phyloP scores from a whole-genome alignment of 2,888 invertebrate genomes.

The Drosophila borealis region DNA sequence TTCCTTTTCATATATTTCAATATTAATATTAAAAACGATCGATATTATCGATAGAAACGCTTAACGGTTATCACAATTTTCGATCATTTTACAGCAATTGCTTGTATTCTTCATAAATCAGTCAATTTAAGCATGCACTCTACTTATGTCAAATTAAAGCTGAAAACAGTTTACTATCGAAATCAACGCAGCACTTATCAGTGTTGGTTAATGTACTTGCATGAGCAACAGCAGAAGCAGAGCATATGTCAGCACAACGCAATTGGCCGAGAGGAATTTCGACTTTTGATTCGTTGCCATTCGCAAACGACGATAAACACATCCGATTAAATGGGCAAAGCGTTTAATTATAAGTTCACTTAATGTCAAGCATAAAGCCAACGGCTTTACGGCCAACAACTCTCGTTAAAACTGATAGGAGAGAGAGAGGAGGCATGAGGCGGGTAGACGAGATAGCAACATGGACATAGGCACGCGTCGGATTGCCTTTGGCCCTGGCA shows the following conservation, averaged over 20 bases:
- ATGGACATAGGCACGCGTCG: slow-evolving; percentile 30
- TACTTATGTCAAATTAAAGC: not conserved
- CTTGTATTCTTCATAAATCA: no score
- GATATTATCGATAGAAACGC: no score
- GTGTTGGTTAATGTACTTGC: slow-evolving; percentile 5
- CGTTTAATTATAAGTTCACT: slow-evolving; percentile 82
- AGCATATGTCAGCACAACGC: slow-evolving; percentile 23
- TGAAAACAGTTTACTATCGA: slow-evolving; percentile 13
- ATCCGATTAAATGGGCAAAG: slow-evolving; percentile 74
- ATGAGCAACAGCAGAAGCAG: slow-evolving; percentile 5
- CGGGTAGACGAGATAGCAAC: slow-evolving; percentile 1
- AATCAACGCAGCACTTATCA: slow-evolving; percentile 21
- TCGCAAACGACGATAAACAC: slow-evolving; percentile 62
- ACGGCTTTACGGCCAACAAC: slow-evolving; percentile 57
- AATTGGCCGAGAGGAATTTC: slow-evolving; percentile 40
- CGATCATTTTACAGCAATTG: no score
- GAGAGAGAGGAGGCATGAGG: not conserved
- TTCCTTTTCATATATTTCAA: no score
- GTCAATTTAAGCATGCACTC: no score
- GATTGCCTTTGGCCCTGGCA: slow-evolving; percentile 37
- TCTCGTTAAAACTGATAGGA: slow-evolving; percentile 27
- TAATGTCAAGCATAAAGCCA: slow-evolving; percentile 68
- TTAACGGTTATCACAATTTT: no score
- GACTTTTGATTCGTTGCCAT: slow-evolving; percentile 30
- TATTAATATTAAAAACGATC: no score